A percentile compares a stretch with the other conserved stretches of the same genome.
Conservation (phyloP, 37 sponge, comb jelly and placozoan species). For the Eunapius fragilis region DNA sequence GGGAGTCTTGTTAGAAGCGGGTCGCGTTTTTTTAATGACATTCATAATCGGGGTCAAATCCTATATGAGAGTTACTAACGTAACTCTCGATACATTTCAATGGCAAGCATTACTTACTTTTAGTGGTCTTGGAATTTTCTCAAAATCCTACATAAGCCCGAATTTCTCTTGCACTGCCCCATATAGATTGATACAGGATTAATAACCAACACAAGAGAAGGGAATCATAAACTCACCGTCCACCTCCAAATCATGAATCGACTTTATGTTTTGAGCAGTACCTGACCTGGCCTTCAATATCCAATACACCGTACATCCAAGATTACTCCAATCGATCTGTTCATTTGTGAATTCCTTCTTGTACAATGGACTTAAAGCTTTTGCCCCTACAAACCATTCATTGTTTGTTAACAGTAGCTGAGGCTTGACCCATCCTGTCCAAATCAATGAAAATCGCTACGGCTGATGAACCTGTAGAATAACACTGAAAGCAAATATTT, state of each 20-base stretch:
- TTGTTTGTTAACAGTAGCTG: too few species aligned
- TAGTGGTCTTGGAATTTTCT: too few species aligned
- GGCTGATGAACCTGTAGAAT: background rate
- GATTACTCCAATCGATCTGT: background rate
- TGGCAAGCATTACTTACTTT: too few species aligned
- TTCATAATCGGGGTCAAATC: too few species aligned
- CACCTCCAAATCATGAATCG: background rate
- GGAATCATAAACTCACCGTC: background rate
- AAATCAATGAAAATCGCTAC: background rate
- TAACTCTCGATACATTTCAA: too few species aligned
- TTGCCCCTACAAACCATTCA: background rate
- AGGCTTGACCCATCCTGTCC: too few species aligned
- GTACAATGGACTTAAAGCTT: background rate
- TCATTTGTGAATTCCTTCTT: background rate
- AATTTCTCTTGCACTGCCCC: too few species aligned
- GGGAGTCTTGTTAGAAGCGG: too few species aligned
- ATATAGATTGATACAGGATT: background rate
- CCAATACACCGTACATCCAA: background rate
- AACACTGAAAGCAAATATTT: background rate
- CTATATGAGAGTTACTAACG: too few species aligned
- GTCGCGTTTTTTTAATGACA: too few species aligned
- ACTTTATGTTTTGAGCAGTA: background rate
- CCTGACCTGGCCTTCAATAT: background rate
- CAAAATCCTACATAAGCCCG: too few species aligned
- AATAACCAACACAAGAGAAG: background rate